Evolutionary conservation across 2,888 invertebrate genomes (phyloP), one percentile per base, ranked within the genome.

Genomic region (Ganaspis brasiliensis): DNA sequence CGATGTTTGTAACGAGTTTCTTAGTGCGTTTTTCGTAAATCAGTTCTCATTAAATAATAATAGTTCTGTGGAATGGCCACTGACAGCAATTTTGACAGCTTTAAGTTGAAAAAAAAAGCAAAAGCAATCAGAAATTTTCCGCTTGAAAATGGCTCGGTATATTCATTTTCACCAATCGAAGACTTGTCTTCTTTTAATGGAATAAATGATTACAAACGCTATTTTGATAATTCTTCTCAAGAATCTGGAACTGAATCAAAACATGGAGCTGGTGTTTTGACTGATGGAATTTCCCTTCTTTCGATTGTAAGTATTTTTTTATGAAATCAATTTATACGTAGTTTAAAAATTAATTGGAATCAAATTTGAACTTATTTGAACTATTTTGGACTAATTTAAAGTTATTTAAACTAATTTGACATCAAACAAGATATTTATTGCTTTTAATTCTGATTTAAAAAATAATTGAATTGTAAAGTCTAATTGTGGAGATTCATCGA

Each of bases 201-300:
- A 21, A n/a, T 31, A 31, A 31, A 31, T 6, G 31, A n/a, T n/a
- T 31, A n/a, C 24, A 67, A 67, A 14, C 40, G 24, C n/a, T n/a
- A 45, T 67, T 45, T 40, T 45, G 67, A 45, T 45, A n/a, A n/a
- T 24, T 45, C n/a, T 3, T 4, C 0, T 67, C 67, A 24, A 52
- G 56, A 19, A 63, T 86, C 86, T 0, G 74, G 80, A 6, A 21
- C 82, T n/a, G 86, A 87, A 35, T 77, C 24, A 14, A 67, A 67
- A n/a, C 24, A n/a, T 24, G 67, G 8, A 45, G 8, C 40, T 24
- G n/a, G 1, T 40, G 14, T n/a, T n/a, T n/a, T 45, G 14, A 14
- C 21, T 12, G n/a, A 67, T 67, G n/a, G 40, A 21, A 14, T 67
- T 24, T 26, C 67, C 5, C 6, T 67, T 16, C 24, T 67, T 24